Evolutionary conservation across 2,888 invertebrate species (phyloP).

Genomic region (Philaethria dido): DNA sequence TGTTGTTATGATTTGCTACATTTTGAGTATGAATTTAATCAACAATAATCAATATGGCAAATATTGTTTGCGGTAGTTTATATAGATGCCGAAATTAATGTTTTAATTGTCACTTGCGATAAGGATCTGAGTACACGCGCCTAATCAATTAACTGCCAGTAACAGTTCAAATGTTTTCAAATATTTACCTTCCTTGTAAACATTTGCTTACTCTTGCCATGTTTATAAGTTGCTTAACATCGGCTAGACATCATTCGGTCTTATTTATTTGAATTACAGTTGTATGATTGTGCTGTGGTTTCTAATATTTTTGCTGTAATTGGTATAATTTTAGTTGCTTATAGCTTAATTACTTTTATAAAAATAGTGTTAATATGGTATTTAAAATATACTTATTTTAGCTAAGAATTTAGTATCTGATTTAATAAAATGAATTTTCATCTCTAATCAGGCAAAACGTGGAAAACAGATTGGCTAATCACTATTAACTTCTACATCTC

Average conservation of each 20-base stretch:
- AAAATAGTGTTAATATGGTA: too few species aligned
- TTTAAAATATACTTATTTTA: too few species aligned
- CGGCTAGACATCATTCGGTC: conserved; percentile 23
- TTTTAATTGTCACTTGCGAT: conserved; percentile 41
- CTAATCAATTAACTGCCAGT: conserved; percentile 43
- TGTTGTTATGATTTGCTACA: conserved; percentile 70
- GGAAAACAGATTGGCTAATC: too few species aligned
- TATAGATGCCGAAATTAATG: conserved; percentile 44
- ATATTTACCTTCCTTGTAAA: conserved; percentile 38
- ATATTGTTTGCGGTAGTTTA: conserved; percentile 54
- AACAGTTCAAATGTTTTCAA: conserved; percentile 38
- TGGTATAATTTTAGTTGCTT: neutral
- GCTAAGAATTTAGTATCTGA: too few species aligned
- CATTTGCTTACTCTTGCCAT: conserved; percentile 37
- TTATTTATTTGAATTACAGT: conserved; percentile 19
- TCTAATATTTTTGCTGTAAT: neutral
- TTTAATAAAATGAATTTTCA: too few species aligned
- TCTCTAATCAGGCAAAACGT: too few species aligned
- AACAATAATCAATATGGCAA: conserved; percentile 61
- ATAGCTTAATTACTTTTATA: too few species aligned
- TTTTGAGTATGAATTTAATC: conserved; percentile 59
- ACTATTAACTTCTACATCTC: too few species aligned
- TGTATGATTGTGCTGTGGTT: neutral
- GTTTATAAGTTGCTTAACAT: conserved; percentile 40
- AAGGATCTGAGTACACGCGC: conserved; percentile 23